A percentile compares a stretch with the other conserved stretches of the same genome.
Conservation (phyloP, 2,888 invertebrate genomes). For the Meganola albula region DNA sequence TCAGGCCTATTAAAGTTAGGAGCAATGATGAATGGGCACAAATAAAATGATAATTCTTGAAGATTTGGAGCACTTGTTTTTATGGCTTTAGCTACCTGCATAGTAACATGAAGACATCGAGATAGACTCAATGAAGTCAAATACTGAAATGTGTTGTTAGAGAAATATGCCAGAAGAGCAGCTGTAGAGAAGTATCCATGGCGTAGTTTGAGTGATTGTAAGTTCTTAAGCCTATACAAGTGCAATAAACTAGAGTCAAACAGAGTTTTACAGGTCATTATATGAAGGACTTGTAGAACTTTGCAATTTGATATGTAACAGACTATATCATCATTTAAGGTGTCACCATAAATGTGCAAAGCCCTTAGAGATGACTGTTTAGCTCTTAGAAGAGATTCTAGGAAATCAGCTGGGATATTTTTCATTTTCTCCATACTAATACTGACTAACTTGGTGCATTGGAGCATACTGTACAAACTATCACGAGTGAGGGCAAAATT, state of each 20-base stretch:
- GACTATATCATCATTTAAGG: slow-evolving; percentile 70
- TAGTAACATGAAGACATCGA: slow-evolving; percentile 67
- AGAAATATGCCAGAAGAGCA: slow-evolving; percentile 69
- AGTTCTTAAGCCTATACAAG: slow-evolving; percentile 61
- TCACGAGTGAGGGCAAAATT: slow-evolving; percentile 70
- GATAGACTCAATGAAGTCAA: slow-evolving; percentile 69
- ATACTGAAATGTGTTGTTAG: slow-evolving; percentile 66
- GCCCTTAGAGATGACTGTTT: slow-evolving; percentile 62
- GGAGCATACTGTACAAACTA: slow-evolving; percentile 69
- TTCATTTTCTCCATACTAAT: slow-evolving; percentile 77
- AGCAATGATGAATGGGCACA: slow-evolving; percentile 69
- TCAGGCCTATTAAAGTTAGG: slow-evolving; percentile 66
- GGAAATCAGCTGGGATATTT: slow-evolving; percentile 70
- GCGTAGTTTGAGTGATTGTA: slow-evolving; percentile 67
- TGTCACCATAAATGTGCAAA: slow-evolving; percentile 71
- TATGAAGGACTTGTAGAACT: slow-evolving; percentile 61
- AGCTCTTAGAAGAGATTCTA: slow-evolving; percentile 62
- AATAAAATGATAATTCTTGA: slow-evolving; percentile 68
- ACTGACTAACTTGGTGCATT: slow-evolving; percentile 66
- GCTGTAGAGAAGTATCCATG: slow-evolving; percentile 73
- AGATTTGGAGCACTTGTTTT: slow-evolving; percentile 70
- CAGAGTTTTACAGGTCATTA: slow-evolving; percentile 73
- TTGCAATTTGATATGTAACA: slow-evolving; percentile 64
- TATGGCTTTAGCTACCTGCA: slow-evolving; percentile 68
- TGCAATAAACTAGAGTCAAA: slow-evolving; percentile 72